A percentile compares a stretch with the other conserved stretches of the same genome.
These are phyloP conservation scores for Sarcophaga variegata DNA, from an alignment of 2,888 invertebrate genomes.

Conservation along the genomic window DNA sequence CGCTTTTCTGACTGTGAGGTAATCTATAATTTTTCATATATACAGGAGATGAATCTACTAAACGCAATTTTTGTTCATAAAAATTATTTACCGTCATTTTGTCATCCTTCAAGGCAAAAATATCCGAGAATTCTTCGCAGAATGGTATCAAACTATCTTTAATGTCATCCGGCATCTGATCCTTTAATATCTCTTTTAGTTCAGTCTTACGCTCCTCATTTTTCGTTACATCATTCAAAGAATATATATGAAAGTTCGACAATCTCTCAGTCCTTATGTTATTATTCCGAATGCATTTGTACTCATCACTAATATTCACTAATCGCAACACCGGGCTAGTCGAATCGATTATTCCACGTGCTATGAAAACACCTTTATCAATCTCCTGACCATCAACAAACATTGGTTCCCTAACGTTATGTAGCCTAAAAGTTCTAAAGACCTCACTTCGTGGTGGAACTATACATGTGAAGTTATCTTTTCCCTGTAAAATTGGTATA, in stretches of 20 bases:
- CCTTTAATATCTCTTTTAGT: not conserved
- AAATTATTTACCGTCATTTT: slow-evolving; percentile 33
- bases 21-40: slow-evolving; percentile 33
- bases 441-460: slow-evolving; percentile 35
- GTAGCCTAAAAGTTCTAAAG: slow-evolving; percentile 18
- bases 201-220: not conserved
- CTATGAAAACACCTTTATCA: slow-evolving; percentile 19
- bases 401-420: not conserved
- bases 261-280: not conserved
- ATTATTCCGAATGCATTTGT: not conserved
- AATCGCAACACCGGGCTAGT: slow-evolving; percentile 1
- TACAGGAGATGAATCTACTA: slow-evolving; percentile 13
- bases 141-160: slow-evolving; percentile 12
- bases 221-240: not conserved
- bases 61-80: slow-evolving; percentile 20
- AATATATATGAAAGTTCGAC: not conserved
- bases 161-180: slow-evolving; percentile 8
- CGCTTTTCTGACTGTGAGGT: not conserved
- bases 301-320: slow-evolving; percentile 18
- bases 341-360: slow-evolving; percentile 13
- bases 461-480: slow-evolving; percentile 12
- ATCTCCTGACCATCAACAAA: slow-evolving; percentile 38
- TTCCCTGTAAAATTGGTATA: slow-evolving; percentile 14
- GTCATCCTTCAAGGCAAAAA: slow-evolving; percentile 27
- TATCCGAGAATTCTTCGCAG: slow-evolving; percentile 2